Evolutionary conservation across 1,140 invertebrate species (phyloP), one percentile per base, ranked within the genome.

Genomic region (Amyelois transitella): DNA sequence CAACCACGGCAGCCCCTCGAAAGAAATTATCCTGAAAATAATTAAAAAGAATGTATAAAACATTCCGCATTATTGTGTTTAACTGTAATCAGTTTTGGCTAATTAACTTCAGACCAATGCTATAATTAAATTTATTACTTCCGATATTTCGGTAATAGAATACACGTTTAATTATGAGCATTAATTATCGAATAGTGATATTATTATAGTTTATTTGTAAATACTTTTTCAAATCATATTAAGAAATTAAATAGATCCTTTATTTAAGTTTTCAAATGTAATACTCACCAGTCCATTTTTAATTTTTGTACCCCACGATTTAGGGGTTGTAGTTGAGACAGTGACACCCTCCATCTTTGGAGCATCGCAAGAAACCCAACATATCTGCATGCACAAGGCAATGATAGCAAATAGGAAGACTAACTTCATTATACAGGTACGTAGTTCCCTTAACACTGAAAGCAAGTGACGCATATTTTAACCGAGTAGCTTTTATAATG

Each of bases 281-380:
- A 32, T 65, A 79, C 77, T 18, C 51, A 80, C 72, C 70, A 80
- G 44, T 32, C 70, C 72, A 58, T 76, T 66, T 51, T 62, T 76
- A 25, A 77, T 28, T 56, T 66, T 75, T 50, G 52, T 49, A 0
- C 64, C 62, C 71, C 67, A 77, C 18, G 50, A 44, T 14, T 52
- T 52, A 17, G 22, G 67, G 0, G 69, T 74, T 1, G 73, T 69
- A 7, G 65, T 64, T 1, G 68, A 73, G 2, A 68, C 62, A 12
- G 65, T 62, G 12, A 60, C 22, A 0, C 58, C 49, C 1, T 24
- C 6, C 25, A 43, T 17, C 7, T 6, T 19, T 18, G 44, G 59
- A n/a, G 0, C 45, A 18, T 64, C 44, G 20, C 62, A 58, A 19
- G 69, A 58, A 21, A 64, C 53, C 28, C 51, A 14, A 38, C 21